A percentile compares a stretch with the other conserved stretches of the same genome.
These are phyloP conservation scores for Netelia virgata DNA, from an alignment of 2,888 invertebrate species.

Conservation along the genomic window DNA sequence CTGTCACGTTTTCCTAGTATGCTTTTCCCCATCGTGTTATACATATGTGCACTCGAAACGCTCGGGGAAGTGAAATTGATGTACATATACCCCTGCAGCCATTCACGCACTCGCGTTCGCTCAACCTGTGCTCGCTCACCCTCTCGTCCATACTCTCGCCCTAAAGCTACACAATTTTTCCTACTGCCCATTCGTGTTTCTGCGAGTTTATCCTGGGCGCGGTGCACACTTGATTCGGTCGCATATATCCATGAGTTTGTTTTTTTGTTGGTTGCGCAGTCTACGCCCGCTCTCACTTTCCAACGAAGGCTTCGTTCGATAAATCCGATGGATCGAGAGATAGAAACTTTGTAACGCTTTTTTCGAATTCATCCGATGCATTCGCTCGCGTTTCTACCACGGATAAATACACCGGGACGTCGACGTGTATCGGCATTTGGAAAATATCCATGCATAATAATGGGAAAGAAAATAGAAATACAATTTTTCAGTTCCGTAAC, in stretches of 20 bases:
- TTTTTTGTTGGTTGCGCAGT: neutral
- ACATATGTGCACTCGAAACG: slow-evolving; percentile 18
- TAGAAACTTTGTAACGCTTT: slow-evolving; percentile 42
- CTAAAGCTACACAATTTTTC: slow-evolving; percentile 41
- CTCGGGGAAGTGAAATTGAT: slow-evolving; percentile 32
- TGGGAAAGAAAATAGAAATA: neutral
- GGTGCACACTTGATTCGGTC: slow-evolving; percentile 1
- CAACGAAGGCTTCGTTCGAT: slow-evolving; percentile 52
- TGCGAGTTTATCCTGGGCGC: slow-evolving; percentile 21
- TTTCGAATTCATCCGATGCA: slow-evolving; percentile 40
- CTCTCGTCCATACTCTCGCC: slow-evolving; percentile 11
- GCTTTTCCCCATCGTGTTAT: neutral
- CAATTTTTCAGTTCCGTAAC: neutral
- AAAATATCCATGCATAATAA: neutral
- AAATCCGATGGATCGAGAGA: slow-evolving; percentile 60
- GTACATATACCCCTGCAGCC: slow-evolving; percentile 16
- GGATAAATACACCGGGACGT: neutral
- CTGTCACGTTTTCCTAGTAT: neutral
- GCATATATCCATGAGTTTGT: slow-evolving; percentile 18
- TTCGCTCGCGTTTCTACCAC: slow-evolving; percentile 24
- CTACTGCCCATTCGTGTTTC: slow-evolving; percentile 38
- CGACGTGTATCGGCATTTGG: no score
- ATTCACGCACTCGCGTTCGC: slow-evolving; percentile 46
- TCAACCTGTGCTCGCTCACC: slow-evolving; percentile 29
- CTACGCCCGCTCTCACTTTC: slow-evolving; percentile 12